phyloP scores from a whole-genome alignment of 2,888 invertebrate genomes.

The Drosophila quinaria region DNA sequence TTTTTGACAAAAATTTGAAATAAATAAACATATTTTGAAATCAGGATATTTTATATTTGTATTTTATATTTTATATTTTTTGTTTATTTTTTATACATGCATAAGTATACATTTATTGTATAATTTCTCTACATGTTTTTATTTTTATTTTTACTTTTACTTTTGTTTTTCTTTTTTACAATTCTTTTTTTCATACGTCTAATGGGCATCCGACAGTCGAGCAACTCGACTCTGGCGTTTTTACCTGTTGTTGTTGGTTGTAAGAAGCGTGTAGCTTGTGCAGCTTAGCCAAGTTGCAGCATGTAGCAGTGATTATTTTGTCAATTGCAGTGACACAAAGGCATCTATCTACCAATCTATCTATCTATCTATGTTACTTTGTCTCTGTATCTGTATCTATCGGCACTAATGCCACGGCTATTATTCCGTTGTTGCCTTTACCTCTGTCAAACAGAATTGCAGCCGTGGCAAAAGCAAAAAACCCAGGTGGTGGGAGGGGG shows the following conservation, averaged over 20 bases:
- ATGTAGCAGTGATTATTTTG: slow-evolving; percentile 81
- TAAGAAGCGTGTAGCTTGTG: slow-evolving; percentile 48
- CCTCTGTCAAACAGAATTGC: slow-evolving; percentile 45
- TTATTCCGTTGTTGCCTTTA: slow-evolving; percentile 71
- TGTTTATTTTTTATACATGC: no score
- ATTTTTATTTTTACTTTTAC: no score
- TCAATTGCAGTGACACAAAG: slow-evolving; percentile 82
- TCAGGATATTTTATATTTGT: no score
- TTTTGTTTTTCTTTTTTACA: no score
- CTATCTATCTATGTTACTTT: slow-evolving; percentile 36
- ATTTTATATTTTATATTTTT: no score
- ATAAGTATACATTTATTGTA: no score
- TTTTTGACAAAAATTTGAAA: no score
- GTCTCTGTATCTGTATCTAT: slow-evolving; percentile 32
- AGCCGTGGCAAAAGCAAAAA: slow-evolving; percentile 2
- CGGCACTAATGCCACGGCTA: slow-evolving; percentile 68
- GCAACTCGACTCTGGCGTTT: not conserved
- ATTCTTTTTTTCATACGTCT: no score
- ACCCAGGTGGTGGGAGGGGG: not conserved
- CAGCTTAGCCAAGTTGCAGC: slow-evolving; percentile 45
- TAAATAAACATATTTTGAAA: no score
- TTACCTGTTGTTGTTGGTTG: slow-evolving; percentile 39
- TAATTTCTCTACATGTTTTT: no score
- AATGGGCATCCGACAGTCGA: not conserved
- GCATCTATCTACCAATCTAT: slow-evolving; percentile 66